phyloP scores from a whole-genome alignment of 2,888 invertebrate genomes.

The Acanthosepion pharaonis region DNA sequence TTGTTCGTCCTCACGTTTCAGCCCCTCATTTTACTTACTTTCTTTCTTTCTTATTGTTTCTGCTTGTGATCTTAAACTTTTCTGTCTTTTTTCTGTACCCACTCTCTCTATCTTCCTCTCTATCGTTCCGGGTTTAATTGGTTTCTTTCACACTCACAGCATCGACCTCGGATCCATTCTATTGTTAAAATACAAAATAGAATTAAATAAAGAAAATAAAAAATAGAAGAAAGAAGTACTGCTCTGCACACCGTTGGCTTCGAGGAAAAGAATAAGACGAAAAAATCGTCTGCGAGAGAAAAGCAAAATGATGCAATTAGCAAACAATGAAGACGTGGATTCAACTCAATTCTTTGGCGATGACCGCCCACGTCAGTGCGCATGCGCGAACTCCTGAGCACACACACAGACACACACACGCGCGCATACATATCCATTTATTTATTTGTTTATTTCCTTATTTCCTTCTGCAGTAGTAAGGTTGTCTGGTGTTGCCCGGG shows the following conservation, averaged over 20 bases:
- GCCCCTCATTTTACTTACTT: too few relatives aligned
- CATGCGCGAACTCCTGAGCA: background rate
- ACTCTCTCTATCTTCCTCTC: background rate
- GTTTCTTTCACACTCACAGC: background rate
- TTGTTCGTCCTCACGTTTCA: too few relatives aligned
- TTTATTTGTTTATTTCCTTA: background rate
- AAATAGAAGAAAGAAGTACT: background rate
- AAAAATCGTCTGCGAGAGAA: background rate
- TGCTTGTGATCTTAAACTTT: too few relatives aligned
- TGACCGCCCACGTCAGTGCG: background rate
- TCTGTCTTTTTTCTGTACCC: too few relatives aligned
- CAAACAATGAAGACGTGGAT: slow-evolving; percentile 2
- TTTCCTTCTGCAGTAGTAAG: background rate
- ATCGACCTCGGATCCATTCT: background rate
- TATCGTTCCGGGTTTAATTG: background rate
- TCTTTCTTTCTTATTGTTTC: too few relatives aligned
- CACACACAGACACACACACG: background rate
- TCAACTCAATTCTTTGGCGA: background rate
- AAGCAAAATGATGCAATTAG: background rate
- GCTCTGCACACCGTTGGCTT: background rate
- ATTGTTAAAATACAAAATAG: background rate
- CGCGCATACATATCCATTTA: background rate
- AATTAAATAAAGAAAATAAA: background rate
- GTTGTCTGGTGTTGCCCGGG: background rate
- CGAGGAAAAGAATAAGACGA: background rate